These are phyloP conservation scores for Bradypodion pumilum DNA, from an alignment of 2,797 vertebrate species.

Conservation along the genomic window DNA sequence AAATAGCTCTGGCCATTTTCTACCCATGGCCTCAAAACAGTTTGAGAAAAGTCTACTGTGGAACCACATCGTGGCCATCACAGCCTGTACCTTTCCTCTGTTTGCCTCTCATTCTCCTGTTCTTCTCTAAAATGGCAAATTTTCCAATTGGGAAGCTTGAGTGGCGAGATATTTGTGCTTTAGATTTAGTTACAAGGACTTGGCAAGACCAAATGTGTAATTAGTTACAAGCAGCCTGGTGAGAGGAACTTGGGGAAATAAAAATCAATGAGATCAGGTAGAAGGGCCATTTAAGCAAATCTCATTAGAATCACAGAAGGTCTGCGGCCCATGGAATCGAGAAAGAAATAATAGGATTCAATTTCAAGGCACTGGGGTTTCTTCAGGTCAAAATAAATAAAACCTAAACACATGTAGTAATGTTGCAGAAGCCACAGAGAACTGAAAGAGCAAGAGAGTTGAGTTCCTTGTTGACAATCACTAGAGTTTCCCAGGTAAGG, in stretches of 20 bases:
- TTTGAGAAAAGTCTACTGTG: background rate
- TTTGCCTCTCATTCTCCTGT: background rate
- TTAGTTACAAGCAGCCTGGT: conserved; percentile 31
- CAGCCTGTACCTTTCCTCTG: background rate
- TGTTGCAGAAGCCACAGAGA: background rate
- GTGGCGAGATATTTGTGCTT: background rate
- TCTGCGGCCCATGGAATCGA: conserved; percentile 4
- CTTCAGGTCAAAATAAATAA: background rate
- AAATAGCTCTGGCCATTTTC: background rate
- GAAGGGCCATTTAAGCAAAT: conserved; percentile 17
- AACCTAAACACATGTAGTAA: background rate
- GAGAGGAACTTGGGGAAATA: conserved; percentile 27
- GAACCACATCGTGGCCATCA: background rate
- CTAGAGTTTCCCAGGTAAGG: background rate
- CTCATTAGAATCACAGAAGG: background rate
- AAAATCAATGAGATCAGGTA: conserved; percentile 12
- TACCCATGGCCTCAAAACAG: background rate
- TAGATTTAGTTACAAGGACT: conserved; percentile 16
- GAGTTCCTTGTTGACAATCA: rapidly evolving
- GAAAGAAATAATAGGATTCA: background rate
- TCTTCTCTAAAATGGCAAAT: background rate
- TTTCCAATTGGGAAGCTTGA: conserved; percentile 4
- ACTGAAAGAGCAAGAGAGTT: rapidly evolving
- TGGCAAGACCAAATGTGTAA: conserved; percentile 27
- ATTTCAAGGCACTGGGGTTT: background rate